Evolutionary conservation across 2,113 vertebrate genomes (phyloP).

Genomic region (Chauna torquata): DNA sequence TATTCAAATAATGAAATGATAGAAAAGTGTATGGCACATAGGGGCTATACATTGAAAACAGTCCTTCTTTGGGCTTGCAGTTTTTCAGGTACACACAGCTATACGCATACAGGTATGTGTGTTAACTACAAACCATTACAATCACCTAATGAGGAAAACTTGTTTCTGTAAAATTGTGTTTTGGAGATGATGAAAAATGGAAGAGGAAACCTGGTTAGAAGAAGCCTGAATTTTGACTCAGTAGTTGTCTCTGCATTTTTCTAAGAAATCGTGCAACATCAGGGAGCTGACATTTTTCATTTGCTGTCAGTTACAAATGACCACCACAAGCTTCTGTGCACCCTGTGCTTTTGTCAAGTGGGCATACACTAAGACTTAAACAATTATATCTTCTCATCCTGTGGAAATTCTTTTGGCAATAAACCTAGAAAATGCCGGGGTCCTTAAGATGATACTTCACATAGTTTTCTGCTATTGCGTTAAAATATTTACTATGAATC

Average conservation of each 20-base stretch:
- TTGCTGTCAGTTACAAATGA: background rate
- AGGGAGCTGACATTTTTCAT: background rate
- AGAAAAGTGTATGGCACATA: background rate
- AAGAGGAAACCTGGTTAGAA: background rate
- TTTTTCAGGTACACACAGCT: background rate
- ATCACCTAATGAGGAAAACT: background rate
- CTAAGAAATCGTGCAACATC: background rate
- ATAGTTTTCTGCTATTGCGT: background rate
- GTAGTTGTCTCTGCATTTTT: background rate
- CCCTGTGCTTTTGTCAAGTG: background rate
- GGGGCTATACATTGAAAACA: background rate
- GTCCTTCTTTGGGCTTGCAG: background rate
- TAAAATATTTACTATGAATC: background rate
- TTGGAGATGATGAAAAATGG: background rate
- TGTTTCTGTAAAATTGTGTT: background rate
- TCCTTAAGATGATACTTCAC: background rate
- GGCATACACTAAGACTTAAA: background rate
- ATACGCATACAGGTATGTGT: accelerated
- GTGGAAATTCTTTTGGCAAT: background rate
- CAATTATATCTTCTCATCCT: background rate
- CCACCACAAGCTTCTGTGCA: background rate
- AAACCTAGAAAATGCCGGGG: background rate
- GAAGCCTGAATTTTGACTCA: background rate
- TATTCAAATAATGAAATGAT: background rate
- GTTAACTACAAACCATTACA: background rate